Evolutionary conservation across 2,113 vertebrate species (phyloP).

Genomic region (Platanista minor): DNA sequence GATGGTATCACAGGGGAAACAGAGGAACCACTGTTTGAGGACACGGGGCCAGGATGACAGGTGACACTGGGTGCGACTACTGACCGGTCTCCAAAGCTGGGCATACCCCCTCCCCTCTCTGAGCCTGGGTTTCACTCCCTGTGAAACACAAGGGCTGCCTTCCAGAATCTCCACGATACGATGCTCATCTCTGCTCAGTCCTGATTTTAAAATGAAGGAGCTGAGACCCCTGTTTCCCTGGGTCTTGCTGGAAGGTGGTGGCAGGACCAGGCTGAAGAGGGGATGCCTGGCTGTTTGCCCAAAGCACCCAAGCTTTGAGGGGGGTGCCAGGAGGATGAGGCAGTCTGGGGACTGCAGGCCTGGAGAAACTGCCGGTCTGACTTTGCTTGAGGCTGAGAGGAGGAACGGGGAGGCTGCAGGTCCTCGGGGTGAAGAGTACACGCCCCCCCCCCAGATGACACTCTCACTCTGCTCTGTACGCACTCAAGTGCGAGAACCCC

Average conservation of each 20-base stretch:
- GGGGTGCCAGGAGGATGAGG: rapidly evolving
- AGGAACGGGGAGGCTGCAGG: rapidly evolving
- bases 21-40: rapidly evolving
- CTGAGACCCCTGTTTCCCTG: rapidly evolving
- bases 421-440: background rate
- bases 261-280: rapidly evolving
- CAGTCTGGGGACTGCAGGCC: no score
- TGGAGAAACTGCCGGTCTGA: background rate
- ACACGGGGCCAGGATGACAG: rapidly evolving
- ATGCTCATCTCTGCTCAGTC: no score
- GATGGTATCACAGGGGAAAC: rapidly evolving
- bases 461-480: background rate
- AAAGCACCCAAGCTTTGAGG: background rate
- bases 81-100: rapidly evolving
- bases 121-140: background rate
- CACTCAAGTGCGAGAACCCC: background rate
- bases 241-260: background rate
- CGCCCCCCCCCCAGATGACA: background rate
- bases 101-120: rapidly evolving
- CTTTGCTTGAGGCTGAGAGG: background rate
- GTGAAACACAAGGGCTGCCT: background rate
- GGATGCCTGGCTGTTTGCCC: background rate
- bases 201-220: background rate
- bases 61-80: rapidly evolving
- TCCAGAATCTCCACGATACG: rapidly evolving